Conservation (phyloP, 2,113 vertebrate genomes). For the Mionectes macconnelli region DNA sequence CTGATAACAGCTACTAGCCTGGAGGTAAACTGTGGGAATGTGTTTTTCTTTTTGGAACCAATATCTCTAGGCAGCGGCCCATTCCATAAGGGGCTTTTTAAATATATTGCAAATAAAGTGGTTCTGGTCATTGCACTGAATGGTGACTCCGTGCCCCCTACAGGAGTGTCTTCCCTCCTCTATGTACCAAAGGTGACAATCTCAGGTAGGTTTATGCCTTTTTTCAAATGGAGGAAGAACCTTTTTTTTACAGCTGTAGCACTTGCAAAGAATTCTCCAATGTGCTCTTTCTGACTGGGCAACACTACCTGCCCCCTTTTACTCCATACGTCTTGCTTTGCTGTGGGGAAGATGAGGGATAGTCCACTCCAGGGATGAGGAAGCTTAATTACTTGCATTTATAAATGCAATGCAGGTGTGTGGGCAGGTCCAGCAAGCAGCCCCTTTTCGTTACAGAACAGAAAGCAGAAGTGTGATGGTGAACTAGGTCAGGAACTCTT, state of each 20-base stretch:
- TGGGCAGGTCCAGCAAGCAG: background rate
- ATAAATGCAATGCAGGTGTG: background rate
- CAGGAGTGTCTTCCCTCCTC: background rate
- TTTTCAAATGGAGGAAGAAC: background rate
- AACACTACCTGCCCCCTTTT: fast-evolving
- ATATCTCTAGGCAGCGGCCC: background rate
- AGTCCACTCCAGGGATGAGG: background rate
- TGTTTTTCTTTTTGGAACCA: background rate
- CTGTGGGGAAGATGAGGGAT: background rate
- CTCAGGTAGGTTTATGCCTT: background rate
- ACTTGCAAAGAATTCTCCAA: background rate
- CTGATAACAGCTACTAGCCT: background rate
- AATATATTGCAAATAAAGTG: background rate
- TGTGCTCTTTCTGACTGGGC: background rate
- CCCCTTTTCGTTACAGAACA: background rate
- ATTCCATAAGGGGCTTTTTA: background rate
- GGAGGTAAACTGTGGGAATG: background rate
- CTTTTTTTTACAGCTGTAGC: background rate
- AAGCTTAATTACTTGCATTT: background rate
- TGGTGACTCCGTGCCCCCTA: background rate
- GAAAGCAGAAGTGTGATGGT: background rate
- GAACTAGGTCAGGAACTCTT: background rate
- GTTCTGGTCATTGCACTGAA: background rate
- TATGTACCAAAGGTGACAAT: background rate
- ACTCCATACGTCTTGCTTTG: background rate